phyloP scores from a whole-genome alignment of 2,888 invertebrate genomes.

The Macaria liturata region DNA sequence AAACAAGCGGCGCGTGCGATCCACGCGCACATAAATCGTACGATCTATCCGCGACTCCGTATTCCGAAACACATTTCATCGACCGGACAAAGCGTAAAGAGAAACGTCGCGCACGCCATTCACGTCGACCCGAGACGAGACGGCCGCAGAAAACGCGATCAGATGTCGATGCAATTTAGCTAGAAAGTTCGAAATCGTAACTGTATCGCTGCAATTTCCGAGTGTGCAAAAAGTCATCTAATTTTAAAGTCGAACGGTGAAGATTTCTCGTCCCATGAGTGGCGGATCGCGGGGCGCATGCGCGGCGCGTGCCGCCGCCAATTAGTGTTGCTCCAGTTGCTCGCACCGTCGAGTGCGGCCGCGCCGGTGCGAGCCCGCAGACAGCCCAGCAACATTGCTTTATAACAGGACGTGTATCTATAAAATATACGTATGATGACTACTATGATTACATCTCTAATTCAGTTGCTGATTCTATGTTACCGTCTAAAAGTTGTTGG shows the following conservation, averaged over 20 bases:
- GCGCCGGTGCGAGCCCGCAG: conserved; percentile 32
- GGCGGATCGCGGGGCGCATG: conserved; percentile 69
- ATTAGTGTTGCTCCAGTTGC: conserved; percentile 82
- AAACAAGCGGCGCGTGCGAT: conserved; percentile 61
- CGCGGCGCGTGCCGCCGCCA: conserved; percentile 79
- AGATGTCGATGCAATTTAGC: conserved; percentile 47
- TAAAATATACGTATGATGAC: too few species aligned
- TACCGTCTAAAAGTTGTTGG: too few species aligned
- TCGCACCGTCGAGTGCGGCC: conserved; percentile 57
- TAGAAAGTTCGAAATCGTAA: conserved; percentile 61
- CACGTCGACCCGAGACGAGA: conserved; percentile 39
- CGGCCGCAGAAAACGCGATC: conserved; percentile 41
- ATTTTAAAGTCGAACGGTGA: conserved; percentile 68
- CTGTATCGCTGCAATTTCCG: conserved; percentile 64
- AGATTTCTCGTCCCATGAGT: conserved; percentile 78
- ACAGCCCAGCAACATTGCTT: too few species aligned
- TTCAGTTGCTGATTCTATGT: too few species aligned
- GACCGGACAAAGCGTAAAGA: conserved; percentile 54
- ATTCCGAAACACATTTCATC: conserved; percentile 40
- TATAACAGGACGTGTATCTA: too few species aligned
- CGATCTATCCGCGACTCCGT: conserved; percentile 67
- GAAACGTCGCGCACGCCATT: conserved; percentile 52
- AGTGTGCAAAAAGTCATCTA: conserved; percentile 67
- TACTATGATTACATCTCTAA: too few species aligned
- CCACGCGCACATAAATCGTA: conserved; percentile 40